These are phyloP conservation scores for Oophaga sylvatica DNA, from an alignment of 2,797 vertebrate species.

Conservation along the genomic window DNA sequence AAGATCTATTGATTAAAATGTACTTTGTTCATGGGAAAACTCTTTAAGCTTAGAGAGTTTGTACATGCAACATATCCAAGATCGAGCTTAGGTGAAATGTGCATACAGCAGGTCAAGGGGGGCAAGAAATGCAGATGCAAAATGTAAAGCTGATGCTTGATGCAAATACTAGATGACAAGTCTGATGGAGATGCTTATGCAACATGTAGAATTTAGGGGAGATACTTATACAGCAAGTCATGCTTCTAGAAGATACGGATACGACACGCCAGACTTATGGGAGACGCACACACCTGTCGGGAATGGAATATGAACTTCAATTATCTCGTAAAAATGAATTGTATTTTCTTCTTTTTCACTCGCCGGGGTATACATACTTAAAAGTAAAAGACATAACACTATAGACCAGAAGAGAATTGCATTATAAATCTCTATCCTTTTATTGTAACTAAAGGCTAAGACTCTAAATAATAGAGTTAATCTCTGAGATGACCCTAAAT, in stretches of 20 bases:
- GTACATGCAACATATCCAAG: too few relatives aligned
- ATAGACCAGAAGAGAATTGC: not conserved
- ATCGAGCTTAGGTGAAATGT: too few relatives aligned
- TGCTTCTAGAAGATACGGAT: not conserved
- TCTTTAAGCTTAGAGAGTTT: too few relatives aligned
- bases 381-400: not conserved
- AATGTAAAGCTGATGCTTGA: not conserved
- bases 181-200: not conserved
- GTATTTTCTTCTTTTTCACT: not conserved
- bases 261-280: not conserved
- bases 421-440: conserved; percentile 39
- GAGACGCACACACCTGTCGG: not conserved
- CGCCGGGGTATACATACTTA: not conserved
- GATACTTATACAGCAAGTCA: not conserved
- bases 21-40: too few relatives aligned
- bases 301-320: not conserved
- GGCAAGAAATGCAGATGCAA: not conserved
- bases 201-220: not conserved
- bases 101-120: too few relatives aligned
- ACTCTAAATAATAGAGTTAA: conserved; percentile 29
- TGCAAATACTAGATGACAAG: not conserved
- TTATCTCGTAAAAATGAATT: not conserved
- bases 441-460: conserved; percentile 24
- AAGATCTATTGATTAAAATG: too few relatives aligned
- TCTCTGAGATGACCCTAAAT: conserved; percentile 41